phyloP scores from a whole-genome alignment of 2,113 vertebrate species.

The Phylloscopus trochilus region DNA sequence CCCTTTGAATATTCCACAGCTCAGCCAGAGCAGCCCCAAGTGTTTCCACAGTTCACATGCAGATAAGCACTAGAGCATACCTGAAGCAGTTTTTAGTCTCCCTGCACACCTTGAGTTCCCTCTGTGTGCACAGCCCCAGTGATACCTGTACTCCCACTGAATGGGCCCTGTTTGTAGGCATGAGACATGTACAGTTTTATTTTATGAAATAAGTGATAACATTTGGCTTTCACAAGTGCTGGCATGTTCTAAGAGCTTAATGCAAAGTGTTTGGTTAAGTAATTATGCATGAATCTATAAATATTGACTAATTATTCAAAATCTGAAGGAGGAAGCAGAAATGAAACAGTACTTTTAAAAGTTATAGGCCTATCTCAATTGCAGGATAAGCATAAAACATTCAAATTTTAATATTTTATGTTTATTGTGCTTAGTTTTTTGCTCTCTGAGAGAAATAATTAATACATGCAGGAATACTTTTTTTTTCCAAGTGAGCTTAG shows the following conservation, averaged over 20 bases:
- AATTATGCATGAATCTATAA: constrained; percentile 16
- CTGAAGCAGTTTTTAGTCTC: not conserved
- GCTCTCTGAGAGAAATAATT: not conserved
- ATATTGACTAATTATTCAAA: not conserved
- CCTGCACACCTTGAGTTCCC: not conserved
- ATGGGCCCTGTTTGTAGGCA: not conserved
- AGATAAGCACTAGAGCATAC: not conserved
- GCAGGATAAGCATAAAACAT: not conserved
- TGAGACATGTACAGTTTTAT: not conserved
- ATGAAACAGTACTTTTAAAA: not conserved
- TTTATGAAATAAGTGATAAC: not conserved
- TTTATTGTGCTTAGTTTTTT: not conserved
- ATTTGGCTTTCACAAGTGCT: not conserved
- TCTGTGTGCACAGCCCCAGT: accelerated
- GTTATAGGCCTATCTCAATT: not conserved
- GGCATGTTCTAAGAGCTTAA: not conserved
- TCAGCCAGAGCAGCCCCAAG: not conserved
- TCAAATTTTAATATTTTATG: not conserved
- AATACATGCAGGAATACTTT: not conserved
- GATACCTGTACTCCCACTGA: accelerated
- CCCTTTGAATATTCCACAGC: not conserved
- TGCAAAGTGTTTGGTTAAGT: not conserved
- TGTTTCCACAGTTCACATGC: not conserved
- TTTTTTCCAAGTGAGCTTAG: not conserved
- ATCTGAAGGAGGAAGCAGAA: not conserved